Evolutionary conservation across 2,888 invertebrate genomes (phyloP).

Genomic region (Odontomyia ornata): DNA sequence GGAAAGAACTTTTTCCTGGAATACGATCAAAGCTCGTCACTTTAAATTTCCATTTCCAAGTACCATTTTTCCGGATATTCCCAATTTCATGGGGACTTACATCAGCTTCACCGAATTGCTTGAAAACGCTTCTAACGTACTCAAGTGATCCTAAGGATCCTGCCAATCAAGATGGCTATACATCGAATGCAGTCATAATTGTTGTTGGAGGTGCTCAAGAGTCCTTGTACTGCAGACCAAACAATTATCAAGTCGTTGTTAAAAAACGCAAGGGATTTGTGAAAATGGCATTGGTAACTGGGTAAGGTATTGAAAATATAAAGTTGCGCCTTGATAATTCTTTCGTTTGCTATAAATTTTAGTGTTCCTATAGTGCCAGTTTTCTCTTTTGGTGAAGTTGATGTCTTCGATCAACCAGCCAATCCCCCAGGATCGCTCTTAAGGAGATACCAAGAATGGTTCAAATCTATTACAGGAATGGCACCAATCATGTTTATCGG

Average conservation of each 20-base stretch:
- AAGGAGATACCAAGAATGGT: slow-evolving; percentile 72
- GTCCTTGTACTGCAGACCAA: slow-evolving; percentile 82
- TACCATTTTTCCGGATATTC: slow-evolving; percentile 78
- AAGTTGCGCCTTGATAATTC: too few relatives aligned
- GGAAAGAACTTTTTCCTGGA: slow-evolving; percentile 69
- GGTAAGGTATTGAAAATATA: too few relatives aligned
- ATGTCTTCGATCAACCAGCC: slow-evolving; percentile 79
- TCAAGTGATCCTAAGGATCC: slow-evolving; percentile 59
- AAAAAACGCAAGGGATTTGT: slow-evolving; percentile 83
- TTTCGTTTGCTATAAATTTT: too few relatives aligned
- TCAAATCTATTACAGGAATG: slow-evolving; percentile 75
- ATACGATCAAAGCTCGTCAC: slow-evolving; percentile 72
- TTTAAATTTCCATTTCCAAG: slow-evolving; percentile 75
- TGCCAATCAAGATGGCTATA: slow-evolving; percentile 60
- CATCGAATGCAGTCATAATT: slow-evolving; percentile 71
- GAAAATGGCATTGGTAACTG: slow-evolving; percentile 75
- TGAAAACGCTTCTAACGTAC: slow-evolving; percentile 69
- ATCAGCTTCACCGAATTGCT: slow-evolving; percentile 73
- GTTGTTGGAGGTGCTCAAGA: slow-evolving; percentile 92
- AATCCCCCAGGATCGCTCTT: slow-evolving; percentile 75
- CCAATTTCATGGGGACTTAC: slow-evolving; percentile 67
- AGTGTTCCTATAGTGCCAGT: slow-evolving; percentile 88
- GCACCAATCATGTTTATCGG: slow-evolving; percentile 81
- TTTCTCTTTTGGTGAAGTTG: slow-evolving; percentile 90
- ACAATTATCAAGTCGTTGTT: slow-evolving; percentile 75